phyloP scores from a whole-genome alignment of 2,888 invertebrate genomes.

The Ornithoptera alexandrae region DNA sequence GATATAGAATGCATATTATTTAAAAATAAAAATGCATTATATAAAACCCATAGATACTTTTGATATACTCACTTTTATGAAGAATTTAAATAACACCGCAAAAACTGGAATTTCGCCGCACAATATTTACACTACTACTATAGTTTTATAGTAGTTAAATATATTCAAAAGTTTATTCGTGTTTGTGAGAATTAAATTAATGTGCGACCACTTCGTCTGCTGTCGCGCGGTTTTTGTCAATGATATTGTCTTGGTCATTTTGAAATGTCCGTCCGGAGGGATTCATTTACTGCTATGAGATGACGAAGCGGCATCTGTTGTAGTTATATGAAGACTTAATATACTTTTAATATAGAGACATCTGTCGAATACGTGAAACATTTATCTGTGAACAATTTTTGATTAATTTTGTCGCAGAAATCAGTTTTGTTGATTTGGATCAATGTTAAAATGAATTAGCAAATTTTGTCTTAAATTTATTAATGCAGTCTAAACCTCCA shows the following conservation, averaged over 20 bases:
- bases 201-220: slow-evolving; percentile 39
- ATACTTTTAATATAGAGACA: slow-evolving; percentile 38
- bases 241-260: slow-evolving; percentile 66
- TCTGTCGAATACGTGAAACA: slow-evolving; percentile 48
- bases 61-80: slow-evolving; percentile 28
- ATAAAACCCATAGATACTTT: background rate
- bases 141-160: slow-evolving; percentile 20
- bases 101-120: slow-evolving; percentile 7
- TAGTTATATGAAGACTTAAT: slow-evolving; percentile 22
- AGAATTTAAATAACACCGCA: slow-evolving; percentile 8
- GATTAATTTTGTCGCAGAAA: background rate
- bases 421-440: background rate
- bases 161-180: slow-evolving; percentile 13
- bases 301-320: slow-evolving; percentile 47
- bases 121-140: slow-evolving; percentile 29
- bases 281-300: slow-evolving; percentile 36
- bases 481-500: too few species aligned
- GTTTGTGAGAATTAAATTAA: slow-evolving; percentile 29
- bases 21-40: background rate
- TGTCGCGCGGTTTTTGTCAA: slow-evolving; percentile 60
- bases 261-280: slow-evolving; percentile 58
- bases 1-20: background rate
- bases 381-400: too few species aligned
- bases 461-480: too few species aligned
- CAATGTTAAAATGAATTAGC: background rate